Base-by-base conservation (phyloP, 2,888 invertebrate species). In the Ditylenchus weischeri region DNA sequence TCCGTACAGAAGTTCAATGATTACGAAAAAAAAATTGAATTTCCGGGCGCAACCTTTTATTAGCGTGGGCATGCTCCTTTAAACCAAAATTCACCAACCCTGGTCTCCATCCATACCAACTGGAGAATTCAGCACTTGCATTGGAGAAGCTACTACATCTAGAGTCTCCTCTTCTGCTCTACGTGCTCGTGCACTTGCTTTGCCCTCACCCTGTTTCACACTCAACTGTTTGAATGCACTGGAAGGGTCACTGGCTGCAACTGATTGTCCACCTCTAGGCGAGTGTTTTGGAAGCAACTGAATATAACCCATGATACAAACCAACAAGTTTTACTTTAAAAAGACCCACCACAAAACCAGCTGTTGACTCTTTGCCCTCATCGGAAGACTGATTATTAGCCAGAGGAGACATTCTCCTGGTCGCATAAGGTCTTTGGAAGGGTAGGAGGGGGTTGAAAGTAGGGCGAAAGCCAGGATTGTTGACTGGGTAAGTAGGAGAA, bases 141-240 rank as follows among this genome's bases (percentile, higher is more conserved):
- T 38, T 15, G 59, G 59, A 35, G 35, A 19, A 13, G 59, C 59
- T 36, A 35, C 43, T 10, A 59, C 59, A 8, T 59, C 59, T 10
- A 59, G 21, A 1, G 59, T 59, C 35, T 59, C 36, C 19, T 21
- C 59, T 19, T 59, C 59, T 19, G 59, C 59, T 29, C 59, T 21
- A 19, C 59, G 10, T 5, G 59, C 43, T 36, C 59, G 10, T 19
- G 59, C 59, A 38, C 57, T 35, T 23, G 35, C 23, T 15, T 38
- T 35, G 13, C 19, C 23, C 21, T 59, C 23, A 2, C 59, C 19
- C n/a, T 59, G 59, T 38, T 29, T 11, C 29, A 13, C 29, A 54
- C 23, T 35, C 11, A 23, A 54, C 11, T 35, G 11, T 13, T 54
- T 54, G 18, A 23, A 29, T 54, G 18, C 57, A 7, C 5, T 29